Conservation (phyloP, 2,113 vertebrate genomes). For the Zingel zingel region DNA sequence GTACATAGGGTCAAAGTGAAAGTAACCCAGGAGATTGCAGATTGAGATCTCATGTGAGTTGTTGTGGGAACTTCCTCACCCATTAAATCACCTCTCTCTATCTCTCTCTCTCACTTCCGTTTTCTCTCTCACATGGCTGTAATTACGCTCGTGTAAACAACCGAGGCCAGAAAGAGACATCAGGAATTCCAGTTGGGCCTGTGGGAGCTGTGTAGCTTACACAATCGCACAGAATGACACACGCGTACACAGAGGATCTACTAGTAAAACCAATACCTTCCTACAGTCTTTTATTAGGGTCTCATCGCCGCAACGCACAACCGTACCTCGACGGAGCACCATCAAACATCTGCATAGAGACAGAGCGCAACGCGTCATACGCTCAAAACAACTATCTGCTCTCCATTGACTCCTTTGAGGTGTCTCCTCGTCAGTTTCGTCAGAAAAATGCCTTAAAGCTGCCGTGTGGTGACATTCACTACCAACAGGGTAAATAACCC, state of each 20-base stretch:
- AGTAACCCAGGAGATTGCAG: not conserved
- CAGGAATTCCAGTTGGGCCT: slow-evolving; percentile 62
- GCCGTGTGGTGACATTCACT: too few relatives aligned
- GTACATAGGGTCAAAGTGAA: slow-evolving; percentile 4
- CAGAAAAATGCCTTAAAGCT: too few relatives aligned
- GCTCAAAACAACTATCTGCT: too few relatives aligned
- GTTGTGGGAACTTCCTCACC: slow-evolving; percentile 41
- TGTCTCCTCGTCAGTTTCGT: too few relatives aligned
- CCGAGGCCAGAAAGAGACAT: slow-evolving; percentile 64
- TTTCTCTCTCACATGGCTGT: slow-evolving; percentile 68
- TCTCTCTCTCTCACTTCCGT: slow-evolving; percentile 2
- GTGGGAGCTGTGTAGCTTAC: slow-evolving; percentile 53
- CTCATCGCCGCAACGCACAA: not conserved
- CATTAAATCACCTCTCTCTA: slow-evolving; percentile 46
- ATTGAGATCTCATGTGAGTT: slow-evolving; percentile 45
- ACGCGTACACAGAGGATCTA: slow-evolving; percentile 12
- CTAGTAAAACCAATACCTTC: slow-evolving; percentile 2
- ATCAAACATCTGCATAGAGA: not conserved
- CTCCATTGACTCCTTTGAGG: too few relatives aligned
- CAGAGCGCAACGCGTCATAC: too few relatives aligned
- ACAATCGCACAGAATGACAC: slow-evolving; percentile 51
- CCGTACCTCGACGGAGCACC: not conserved
- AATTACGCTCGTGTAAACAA: slow-evolving; percentile 76
- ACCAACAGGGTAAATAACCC: too few relatives aligned
- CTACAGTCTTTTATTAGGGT: not conserved